A percentile compares a stretch with the other conserved stretches of the same genome.
Evolutionary conservation across 2,797 vertebrate genomes (phyloP).

Genomic region (Alfaro cultratus): DNA sequence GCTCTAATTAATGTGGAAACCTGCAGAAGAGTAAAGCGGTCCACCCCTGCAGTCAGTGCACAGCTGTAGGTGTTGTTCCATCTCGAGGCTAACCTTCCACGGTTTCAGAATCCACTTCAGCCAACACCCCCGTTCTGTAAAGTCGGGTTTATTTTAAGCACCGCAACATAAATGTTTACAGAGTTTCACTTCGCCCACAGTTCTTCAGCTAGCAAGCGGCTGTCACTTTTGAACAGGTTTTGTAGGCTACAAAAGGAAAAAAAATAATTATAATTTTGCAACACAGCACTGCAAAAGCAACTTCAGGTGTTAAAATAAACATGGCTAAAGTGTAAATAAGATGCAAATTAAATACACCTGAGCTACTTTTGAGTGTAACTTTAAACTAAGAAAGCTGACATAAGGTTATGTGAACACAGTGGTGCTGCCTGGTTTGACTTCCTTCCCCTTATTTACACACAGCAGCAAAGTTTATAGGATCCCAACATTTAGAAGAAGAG

Average conservation of each 20-base stretch:
- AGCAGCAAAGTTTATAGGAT: neutral
- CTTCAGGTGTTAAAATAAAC: neutral
- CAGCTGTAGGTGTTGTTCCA: constrained; percentile 3
- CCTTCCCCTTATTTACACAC: neutral
- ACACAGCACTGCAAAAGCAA: neutral
- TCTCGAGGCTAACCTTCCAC: constrained; percentile 17
- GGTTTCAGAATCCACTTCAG: neutral
- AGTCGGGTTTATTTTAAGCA: constrained; percentile 39
- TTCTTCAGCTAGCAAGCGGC: neutral
- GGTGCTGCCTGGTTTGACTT: neutral
- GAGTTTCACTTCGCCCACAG: neutral
- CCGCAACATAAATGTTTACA: constrained; percentile 11
- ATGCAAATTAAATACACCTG: neutral
- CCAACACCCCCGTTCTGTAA: neutral
- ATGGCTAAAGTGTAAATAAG: neutral
- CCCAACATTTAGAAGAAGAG: neutral
- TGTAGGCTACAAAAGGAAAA: neutral
- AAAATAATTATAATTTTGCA: neutral
- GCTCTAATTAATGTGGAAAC: neutral
- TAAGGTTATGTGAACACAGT: neutral
- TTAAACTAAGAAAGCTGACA: neutral
- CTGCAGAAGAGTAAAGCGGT: neutral
- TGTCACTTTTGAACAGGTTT: neutral
- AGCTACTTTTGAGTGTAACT: neutral
- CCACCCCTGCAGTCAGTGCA: neutral